These are phyloP conservation scores for Octonoba sinensis DNA, from an alignment of 2,888 invertebrate genomes.

Conservation along the genomic window DNA sequence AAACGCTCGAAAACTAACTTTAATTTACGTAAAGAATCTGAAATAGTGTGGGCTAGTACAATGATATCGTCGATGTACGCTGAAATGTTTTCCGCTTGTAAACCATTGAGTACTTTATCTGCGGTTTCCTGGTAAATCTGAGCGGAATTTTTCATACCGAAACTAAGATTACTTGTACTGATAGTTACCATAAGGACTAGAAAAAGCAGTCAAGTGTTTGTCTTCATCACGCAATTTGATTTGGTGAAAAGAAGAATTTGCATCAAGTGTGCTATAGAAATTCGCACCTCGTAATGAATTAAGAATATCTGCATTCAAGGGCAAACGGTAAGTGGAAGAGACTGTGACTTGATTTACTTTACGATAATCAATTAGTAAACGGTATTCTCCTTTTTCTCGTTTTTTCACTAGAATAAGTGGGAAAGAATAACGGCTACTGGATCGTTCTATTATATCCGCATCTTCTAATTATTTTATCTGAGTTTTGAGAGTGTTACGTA, in stretches of 20 bases:
- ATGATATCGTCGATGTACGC: slow-evolving; percentile 15
- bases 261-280: slow-evolving; percentile 4
- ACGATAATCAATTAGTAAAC: background rate
- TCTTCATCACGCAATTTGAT: slow-evolving; percentile 8
- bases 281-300: background rate
- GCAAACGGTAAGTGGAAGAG: slow-evolving; percentile 3
- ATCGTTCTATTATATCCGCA: background rate
- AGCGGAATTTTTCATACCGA: slow-evolving; percentile 19
- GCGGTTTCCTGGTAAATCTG: slow-evolving; percentile 9
- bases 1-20: slow-evolving; percentile 1
- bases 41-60: background rate
- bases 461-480: background rate
- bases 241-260: slow-evolving; percentile 11
- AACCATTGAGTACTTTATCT: background rate
- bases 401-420: background rate
- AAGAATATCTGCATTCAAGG: background rate
- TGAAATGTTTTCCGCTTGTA: slow-evolving; percentile 11
- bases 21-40: slow-evolving; percentile 5
- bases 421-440: slow-evolving; percentile 1
- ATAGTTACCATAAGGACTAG: slow-evolving; percentile 7
- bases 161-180: slow-evolving; percentile 3
- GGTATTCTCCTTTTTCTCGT: background rate
- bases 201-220: slow-evolving; percentile 5
- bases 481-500: background rate
- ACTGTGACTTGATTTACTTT: background rate